Evolutionary conservation across 2,797 vertebrate genomes (phyloP).

Genomic region (Sebastes steindachneri): DNA sequence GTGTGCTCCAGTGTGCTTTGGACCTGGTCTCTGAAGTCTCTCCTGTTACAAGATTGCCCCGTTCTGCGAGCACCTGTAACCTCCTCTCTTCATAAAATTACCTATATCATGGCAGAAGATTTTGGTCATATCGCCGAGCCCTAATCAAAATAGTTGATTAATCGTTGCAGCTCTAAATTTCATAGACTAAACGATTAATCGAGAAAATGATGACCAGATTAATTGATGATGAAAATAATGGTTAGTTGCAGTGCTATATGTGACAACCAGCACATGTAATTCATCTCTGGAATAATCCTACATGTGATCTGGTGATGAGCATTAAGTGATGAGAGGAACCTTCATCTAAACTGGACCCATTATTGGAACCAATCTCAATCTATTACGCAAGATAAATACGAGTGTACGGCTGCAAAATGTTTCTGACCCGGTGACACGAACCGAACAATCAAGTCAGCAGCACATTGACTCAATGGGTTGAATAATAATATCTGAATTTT

Average conservation of each 20-base stretch:
- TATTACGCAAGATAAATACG: slow-evolving; percentile 20
- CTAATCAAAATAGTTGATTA: too few species aligned
- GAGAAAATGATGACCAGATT: neutral
- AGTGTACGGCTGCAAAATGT: slow-evolving; percentile 14
- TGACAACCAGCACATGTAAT: neutral
- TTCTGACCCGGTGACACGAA: slow-evolving; percentile 37
- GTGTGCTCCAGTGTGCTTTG: too few species aligned
- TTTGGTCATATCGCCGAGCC: too few species aligned
- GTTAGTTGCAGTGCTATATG: neutral
- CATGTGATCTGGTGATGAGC: slow-evolving; percentile 14
- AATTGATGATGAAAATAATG: neutral
- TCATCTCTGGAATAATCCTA: neutral
- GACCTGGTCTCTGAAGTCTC: too few species aligned
- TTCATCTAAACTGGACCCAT: slow-evolving; percentile 19
- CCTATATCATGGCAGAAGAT: too few species aligned
- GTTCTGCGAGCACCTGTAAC: too few species aligned
- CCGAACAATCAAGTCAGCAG: slow-evolving; percentile 24
- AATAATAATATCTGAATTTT: slow-evolving; percentile 50
- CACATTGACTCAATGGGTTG: slow-evolving; percentile 31
- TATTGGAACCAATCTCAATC: slow-evolving; percentile 43
- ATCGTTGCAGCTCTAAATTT: neutral
- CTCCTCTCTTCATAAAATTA: too few species aligned
- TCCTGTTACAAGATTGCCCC: too few species aligned
- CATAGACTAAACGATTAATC: neutral
- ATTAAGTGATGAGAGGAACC: slow-evolving; percentile 28